These are phyloP conservation scores for Hafferia zeledoni DNA, from an alignment of 2,797 vertebrate species.

Conservation along the genomic window DNA sequence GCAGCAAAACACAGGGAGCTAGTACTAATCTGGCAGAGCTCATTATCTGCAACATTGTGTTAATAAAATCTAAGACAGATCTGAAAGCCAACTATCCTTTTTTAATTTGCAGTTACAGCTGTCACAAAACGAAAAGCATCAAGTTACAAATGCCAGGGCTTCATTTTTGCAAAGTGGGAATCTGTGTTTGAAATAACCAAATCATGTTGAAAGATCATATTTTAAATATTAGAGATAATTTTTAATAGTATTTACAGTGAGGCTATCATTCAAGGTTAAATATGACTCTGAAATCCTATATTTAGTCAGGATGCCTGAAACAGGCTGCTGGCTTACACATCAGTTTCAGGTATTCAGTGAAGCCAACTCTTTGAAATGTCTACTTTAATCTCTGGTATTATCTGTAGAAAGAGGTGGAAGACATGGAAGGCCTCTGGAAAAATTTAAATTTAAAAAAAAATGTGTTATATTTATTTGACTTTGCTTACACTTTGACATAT, in stretches of 20 bases:
- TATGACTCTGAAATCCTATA: not conserved
- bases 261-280: not conserved
- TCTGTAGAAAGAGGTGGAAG: not conserved
- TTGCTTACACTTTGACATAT: not conserved
- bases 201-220: not conserved
- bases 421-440: not conserved
- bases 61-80: not conserved
- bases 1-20: not conserved
- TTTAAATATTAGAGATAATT: not conserved
- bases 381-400: not conserved
- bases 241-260: not conserved
- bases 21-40: constrained; percentile 10
- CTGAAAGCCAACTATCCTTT: constrained; percentile 2
- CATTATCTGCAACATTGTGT: constrained; percentile 8
- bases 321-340: not conserved
- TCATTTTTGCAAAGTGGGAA: not conserved
- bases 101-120: not conserved
- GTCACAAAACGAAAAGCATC: not conserved
- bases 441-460: not conserved
- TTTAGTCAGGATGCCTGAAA: constrained; percentile 7
- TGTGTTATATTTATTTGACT: not conserved
- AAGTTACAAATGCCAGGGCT: not conserved
- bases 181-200: not conserved
- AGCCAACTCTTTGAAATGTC: not conserved
- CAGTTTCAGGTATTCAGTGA: not conserved